Evolutionary conservation across 2,113 vertebrate species (phyloP), one percentile per base, ranked within the genome.

Genomic region (Dasypus novemcinctus): DNA sequence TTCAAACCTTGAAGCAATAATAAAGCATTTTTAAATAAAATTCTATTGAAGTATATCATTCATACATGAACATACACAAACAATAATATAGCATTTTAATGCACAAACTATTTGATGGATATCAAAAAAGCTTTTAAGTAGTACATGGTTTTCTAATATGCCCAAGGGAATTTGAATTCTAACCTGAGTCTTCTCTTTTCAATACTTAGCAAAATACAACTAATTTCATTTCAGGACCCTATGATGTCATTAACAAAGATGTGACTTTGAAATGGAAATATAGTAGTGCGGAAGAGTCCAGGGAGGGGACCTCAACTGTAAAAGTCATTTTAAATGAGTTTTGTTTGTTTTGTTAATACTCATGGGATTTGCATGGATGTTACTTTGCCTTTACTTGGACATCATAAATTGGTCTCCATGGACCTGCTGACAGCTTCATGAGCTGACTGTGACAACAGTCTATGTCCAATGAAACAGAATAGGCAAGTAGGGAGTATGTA

Each of bases 291-390:
- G 90, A 95, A 93, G 83, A 90, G 66, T 63, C 91, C 64, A 66
- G 90, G 71, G 64, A 76, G 76, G 84, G 64, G 18, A 38, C 31
- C 33, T 95, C 61, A 94, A 94, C 89, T 81, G 63, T 96, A 97
- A 94, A 94, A 96, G 83, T 68, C 5, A 90, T 95, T 95, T 96
- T 80, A 96, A 97, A 52, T 38, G 91, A 97, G 15, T 71, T 97
- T 91, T 95, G 78, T 96, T 98, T 96, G 2, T 93, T 98, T 97
- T 91, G 88, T 49, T 90, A 95, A 49, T 87, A 92, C 83, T 57
- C 87, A 72, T 8, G 63, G 92, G 97, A 95, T 94, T 96, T 97
- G 43, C 46, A 96, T 52, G 63, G 49, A 90, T 85, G 94, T 95
- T 92, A 81, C 13, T 94, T 86, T 96, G 59, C 59, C 91, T 96